Evolutionary conservation across 2,113 vertebrate species (phyloP), one percentile per base, ranked within the genome.

Genomic region (Trogon surrucura): DNA sequence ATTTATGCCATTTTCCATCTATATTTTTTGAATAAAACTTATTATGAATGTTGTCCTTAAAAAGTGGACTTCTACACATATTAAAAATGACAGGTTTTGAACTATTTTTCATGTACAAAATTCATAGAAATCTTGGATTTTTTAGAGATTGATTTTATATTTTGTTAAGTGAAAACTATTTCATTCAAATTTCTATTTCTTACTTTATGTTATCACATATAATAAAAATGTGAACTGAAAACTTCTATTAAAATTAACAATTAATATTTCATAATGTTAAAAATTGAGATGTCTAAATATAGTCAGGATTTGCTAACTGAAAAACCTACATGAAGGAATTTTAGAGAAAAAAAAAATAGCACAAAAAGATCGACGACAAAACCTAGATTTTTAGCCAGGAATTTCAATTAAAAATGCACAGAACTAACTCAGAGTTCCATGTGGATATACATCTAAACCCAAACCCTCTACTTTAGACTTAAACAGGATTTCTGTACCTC

Each of bases 261-360:
- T 8, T 32, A 34, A 3, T 47, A 16, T 60, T 79, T 66, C 26
- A 29, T 21, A 7, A 50, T 50, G 19, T 50, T 21, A 0, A 5
- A 51, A 70, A 41, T 14, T 26, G 0, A 73, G 2, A n/a, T 19
- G 1, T 19, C 10, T n/a, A 53, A 61, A 3, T 58, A 15, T 30
- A 57, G 11, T 57, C 10, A 83, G 32, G 60, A 38, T 62, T 36
- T 62, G 1, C 61, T 32, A 81, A 38, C 2, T 62, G 3, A 67
- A 87, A 77, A 80, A 3, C 3, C 12, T 32, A 18, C 3, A 50
- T 0, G 0, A 67, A 58, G 1, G 15, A 56, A 21, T 60, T 77
- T 6, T 41, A 41, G 41, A 41, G 41, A 11, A 41, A 41, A 41
- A 41, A 41, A 41, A 41, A 41, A 41, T 41, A 41, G 11, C 38